Evolutionary conservation across 2,888 invertebrate species (phyloP).

Genomic region (Drosophila quinaria): DNA sequence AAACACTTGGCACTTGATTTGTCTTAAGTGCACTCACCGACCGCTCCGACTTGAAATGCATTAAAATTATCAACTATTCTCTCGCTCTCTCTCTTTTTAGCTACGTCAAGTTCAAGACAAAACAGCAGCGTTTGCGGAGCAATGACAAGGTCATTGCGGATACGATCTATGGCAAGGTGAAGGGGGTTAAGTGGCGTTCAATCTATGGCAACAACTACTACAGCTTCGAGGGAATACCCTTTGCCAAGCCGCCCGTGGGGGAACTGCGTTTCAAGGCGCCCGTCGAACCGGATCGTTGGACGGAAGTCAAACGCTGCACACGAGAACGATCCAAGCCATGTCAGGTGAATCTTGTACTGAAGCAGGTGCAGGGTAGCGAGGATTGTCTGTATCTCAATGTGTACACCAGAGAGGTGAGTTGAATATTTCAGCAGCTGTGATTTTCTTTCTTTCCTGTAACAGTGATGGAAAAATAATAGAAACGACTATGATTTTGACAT

Average conservation of each 20-base stretch:
- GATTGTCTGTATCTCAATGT: conserved; percentile 87
- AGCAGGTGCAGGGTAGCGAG: conserved; percentile 86
- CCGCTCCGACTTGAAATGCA: conserved; percentile 27
- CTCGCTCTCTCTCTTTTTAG: conserved; percentile 47
- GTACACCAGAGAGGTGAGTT: conserved; percentile 83
- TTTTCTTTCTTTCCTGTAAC: neutral
- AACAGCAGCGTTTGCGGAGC: conserved; percentile 82
- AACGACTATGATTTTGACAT: too few species aligned
- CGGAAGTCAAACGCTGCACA: conserved; percentile 85
- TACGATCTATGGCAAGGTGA: conserved; percentile 83
- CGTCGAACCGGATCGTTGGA: conserved; percentile 85
- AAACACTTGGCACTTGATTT: conserved; percentile 31
- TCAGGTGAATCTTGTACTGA: conserved; percentile 83
- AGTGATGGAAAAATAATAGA: too few species aligned
- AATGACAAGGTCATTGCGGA: conserved; percentile 83
- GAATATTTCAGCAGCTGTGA: too few species aligned
- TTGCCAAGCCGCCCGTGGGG: conserved; percentile 84
- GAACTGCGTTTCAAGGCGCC: conserved; percentile 86
- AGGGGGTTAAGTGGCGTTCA: conserved; percentile 84
- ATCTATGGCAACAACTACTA: conserved; percentile 82
- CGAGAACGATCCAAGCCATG: conserved; percentile 82
- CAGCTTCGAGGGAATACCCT: conserved; percentile 85
- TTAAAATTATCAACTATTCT: conserved; percentile 9
- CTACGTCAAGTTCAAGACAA: conserved; percentile 84
- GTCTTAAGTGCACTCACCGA: conserved; percentile 46